Evolutionary conservation across 2,797 vertebrate genomes (phyloP).

Genomic region (Eutrigla gurnardus): DNA sequence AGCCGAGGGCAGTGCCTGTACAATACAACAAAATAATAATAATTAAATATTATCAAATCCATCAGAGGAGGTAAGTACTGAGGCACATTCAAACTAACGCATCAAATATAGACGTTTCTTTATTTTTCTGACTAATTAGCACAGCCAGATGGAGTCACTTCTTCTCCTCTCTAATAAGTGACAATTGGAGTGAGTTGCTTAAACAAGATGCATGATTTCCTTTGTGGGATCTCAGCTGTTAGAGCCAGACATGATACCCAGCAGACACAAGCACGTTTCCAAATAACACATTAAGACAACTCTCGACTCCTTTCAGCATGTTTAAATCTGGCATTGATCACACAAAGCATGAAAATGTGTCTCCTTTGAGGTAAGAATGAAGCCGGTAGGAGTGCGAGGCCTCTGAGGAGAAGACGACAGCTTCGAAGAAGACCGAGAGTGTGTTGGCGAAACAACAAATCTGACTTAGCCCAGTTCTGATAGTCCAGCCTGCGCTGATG

Average conservation of each 20-base stretch:
- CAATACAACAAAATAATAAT: not conserved
- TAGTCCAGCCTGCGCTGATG: conserved; percentile 43
- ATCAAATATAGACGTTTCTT: conserved; percentile 5
- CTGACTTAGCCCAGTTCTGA: conserved; percentile 41
- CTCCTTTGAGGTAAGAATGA: conserved; percentile 1
- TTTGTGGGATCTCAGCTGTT: conserved; percentile 47
- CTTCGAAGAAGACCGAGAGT: not conserved
- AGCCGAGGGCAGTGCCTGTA: not conserved
- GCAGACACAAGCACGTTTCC: conserved; percentile 9
- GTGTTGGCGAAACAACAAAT: conserved; percentile 27
- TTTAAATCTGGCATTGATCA: not conserved
- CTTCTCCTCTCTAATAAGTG: conserved; percentile 34
- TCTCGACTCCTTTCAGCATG: not conserved
- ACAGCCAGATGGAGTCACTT: conserved; percentile 33
- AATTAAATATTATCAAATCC: not conserved
- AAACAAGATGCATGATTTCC: conserved; percentile 39
- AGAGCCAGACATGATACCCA: conserved; percentile 18
- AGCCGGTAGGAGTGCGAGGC: not conserved
- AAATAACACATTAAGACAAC: not conserved
- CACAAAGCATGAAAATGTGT: not conserved
- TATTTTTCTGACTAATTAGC: conserved; percentile 26
- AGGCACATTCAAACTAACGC: not conserved
- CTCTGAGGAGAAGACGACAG: not conserved
- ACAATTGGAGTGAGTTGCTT: conserved; percentile 26
- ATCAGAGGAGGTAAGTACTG: no score